phyloP scores from a whole-genome alignment of 2,797 vertebrate genomes.

The Loriculus beryllinus region DNA sequence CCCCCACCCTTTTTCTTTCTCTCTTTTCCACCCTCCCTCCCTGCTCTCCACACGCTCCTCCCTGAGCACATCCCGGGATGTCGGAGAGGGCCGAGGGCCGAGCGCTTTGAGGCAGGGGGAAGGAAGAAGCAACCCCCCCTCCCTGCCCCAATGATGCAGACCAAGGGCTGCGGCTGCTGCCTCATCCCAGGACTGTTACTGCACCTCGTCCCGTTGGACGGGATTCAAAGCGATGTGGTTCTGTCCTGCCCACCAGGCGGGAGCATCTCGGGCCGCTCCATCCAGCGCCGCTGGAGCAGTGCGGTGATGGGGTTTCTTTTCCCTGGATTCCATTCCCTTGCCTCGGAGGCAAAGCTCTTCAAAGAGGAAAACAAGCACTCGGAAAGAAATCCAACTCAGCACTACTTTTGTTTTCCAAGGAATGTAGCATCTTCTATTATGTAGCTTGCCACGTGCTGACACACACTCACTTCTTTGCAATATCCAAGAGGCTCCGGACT shows the following conservation, averaged over 20 bases:
- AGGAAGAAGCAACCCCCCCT: background rate
- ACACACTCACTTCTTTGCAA: constrained; percentile 57
- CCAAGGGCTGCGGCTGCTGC: background rate
- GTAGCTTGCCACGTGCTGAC: constrained; percentile 65
- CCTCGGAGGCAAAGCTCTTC: background rate
- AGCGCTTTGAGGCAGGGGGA: background rate
- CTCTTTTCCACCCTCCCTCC: background rate
- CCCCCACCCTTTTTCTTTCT: fast-evolving
- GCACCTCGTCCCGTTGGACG: background rate
- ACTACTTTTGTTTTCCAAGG: constrained; percentile 54
- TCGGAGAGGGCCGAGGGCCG: fast-evolving
- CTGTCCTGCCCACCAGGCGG: background rate
- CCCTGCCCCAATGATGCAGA: background rate
- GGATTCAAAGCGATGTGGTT: background rate
- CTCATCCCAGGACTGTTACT: background rate
- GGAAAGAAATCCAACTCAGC: constrained; percentile 22
- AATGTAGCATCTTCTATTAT: constrained; percentile 78
- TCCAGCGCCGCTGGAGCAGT: background rate
- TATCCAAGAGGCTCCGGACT: constrained; percentile 4
- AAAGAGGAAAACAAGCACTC: background rate
- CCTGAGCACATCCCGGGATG: background rate
- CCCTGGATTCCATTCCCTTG: background rate
- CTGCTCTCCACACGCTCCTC: background rate
- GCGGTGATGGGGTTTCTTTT: background rate
- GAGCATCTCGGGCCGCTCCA: background rate